Base-by-base conservation (phyloP, 2,113 vertebrate genomes). In the Peromyscus polionotus region DNA sequence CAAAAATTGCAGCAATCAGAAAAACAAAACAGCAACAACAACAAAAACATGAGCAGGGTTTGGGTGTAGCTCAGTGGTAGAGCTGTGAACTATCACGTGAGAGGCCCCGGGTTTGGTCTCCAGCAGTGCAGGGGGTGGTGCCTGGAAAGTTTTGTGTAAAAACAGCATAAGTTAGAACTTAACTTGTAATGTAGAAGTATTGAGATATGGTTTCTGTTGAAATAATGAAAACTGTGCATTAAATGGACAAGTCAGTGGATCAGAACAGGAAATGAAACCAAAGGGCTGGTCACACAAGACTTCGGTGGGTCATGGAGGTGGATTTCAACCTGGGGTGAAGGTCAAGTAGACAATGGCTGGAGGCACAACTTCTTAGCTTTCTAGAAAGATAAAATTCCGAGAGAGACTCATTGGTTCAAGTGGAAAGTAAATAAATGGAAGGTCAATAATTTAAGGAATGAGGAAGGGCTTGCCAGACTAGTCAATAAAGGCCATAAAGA, bases 181-280 rank as follows among this genome's bases (percentile, higher is more conserved):
- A 65, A 63, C 42, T 86, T 54, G 61, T 61, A 80, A 80, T 76
- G 19, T 13, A 91, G 51, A 80, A 48, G 36, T 28, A 61, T 48
- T 57, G 73, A 96, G 31, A 28, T 86, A 57, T n/a, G n/a, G 39
- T 88, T 81, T 83, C 48, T 63, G 33, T 89, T 90, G 54, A 90
- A 68, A 87, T 68, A n/a, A 22, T 12, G 19, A 59, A 59, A 96
- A 73, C 17, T 20, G 57, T 48, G 1, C 67, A 92, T 92, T 63
- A 83, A 36, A 33, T 51, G 91, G n/a, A 75, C 16, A 83, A 94
- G 6, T 75, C 75, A 48, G 63, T 68, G n/a, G 65, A 70, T 61
- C 51, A 84, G 70, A 75, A 48, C 3, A 88, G 57, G 73, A 91
- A 68, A 45, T 63, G 12, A 11, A 20, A 48, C 67, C 24, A 24